phyloP scores from a whole-genome alignment of 2,113 vertebrate genomes.

The Rallus limicola region DNA sequence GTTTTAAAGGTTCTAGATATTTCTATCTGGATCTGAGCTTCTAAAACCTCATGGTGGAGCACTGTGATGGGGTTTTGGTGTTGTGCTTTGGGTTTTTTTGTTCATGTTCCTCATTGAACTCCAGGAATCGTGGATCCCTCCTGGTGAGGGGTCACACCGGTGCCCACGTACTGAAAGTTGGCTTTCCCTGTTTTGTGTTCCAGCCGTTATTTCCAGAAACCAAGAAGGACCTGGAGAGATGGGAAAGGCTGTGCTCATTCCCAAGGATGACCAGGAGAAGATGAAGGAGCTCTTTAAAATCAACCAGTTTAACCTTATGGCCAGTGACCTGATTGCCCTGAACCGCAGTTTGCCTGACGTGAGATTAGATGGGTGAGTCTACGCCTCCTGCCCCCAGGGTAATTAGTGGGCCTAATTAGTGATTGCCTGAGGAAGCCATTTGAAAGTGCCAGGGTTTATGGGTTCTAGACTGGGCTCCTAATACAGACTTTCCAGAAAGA shows the following conservation, averaged over 20 bases:
- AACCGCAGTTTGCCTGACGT: constrained; percentile 97
- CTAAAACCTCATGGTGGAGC: not conserved
- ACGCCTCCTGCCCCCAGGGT: too few relatives aligned
- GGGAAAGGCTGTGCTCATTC: constrained; percentile 93
- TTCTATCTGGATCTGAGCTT: too few relatives aligned
- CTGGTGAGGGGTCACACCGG: rapidly evolving
- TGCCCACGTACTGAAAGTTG: rapidly evolving
- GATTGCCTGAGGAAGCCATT: not conserved
- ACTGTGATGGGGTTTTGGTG: too few relatives aligned
- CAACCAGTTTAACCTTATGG: constrained; percentile 99
- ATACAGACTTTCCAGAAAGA: not conserved
- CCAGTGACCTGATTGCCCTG: constrained; percentile 95
- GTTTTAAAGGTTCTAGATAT: not conserved
- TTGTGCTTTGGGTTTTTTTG: too few relatives aligned
- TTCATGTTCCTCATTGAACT: rapidly evolving
- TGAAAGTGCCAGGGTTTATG: not conserved
- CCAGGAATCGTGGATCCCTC: rapidly evolving
- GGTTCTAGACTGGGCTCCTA: not conserved
- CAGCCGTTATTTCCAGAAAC: constrained; percentile 93
- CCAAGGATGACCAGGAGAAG: constrained; percentile 93
- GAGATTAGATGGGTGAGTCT: constrained; percentile 91
- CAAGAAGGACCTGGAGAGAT: constrained; percentile 96
- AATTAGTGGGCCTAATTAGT: not conserved
- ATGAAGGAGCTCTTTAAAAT: constrained; percentile 99
- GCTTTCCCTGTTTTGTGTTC: not conserved